phyloP scores from a whole-genome alignment of 2,113 vertebrate genomes.

The Microcebus murinus region DNA sequence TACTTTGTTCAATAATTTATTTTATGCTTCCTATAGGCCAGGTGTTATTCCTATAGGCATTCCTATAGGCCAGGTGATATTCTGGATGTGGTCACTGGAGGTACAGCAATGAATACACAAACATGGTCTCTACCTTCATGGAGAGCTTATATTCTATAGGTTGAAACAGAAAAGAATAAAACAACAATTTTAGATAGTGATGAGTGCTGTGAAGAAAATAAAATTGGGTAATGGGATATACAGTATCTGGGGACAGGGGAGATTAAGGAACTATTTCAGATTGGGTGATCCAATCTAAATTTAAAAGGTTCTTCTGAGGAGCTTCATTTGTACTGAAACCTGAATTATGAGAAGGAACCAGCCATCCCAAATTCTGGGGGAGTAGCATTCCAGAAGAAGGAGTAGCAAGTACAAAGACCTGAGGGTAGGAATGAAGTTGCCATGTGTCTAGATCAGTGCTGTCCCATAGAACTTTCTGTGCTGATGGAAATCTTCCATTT shows the following conservation, averaged over 20 bases:
- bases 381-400: not conserved
- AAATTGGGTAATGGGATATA: not conserved
- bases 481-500: not conserved
- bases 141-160: not conserved
- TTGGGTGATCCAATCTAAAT: not conserved
- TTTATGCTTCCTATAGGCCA: not conserved
- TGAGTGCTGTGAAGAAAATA: not conserved
- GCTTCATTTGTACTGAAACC: not conserved
- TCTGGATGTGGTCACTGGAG: not conserved
- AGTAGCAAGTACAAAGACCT: not conserved
- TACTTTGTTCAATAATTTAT: conserved; percentile 16
- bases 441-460: not conserved
- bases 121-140: not conserved
- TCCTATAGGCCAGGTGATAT: not conserved
- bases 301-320: not conserved
- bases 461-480: not conserved
- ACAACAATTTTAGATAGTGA: not conserved
- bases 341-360: not conserved
- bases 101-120: not conserved
- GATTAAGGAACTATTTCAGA: not conserved
- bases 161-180: not conserved
- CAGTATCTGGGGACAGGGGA: not conserved
- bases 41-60: not conserved
- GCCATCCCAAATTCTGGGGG: not conserved
- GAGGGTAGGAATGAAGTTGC: not conserved